These are phyloP conservation scores for Coronaproctus castanopsis DNA, from an alignment of 2,888 invertebrate genomes.

Conservation along the genomic window DNA sequence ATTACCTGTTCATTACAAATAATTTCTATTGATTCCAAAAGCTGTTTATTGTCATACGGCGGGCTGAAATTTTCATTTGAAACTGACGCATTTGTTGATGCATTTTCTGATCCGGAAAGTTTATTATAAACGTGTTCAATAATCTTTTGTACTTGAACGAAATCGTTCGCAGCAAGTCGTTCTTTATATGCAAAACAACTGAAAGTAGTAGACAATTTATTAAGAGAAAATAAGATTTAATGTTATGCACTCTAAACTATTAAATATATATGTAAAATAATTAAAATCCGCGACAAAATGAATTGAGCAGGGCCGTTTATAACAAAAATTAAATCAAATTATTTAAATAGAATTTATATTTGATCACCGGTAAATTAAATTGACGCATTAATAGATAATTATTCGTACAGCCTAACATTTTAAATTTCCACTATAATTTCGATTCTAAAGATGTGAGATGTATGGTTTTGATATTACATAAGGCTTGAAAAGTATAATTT, in stretches of 20 bases:
- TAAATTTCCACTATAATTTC: no score
- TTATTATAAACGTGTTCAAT: conserved; percentile 97
- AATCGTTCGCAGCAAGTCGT: conserved; percentile 92
- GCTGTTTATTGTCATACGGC: conserved; percentile 1
- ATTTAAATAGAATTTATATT: no score
- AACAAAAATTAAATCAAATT: no score
- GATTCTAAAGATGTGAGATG: no score
- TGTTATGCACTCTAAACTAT: not conserved
- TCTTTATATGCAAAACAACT: conserved; percentile 36
- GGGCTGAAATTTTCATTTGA: conserved; percentile 1
- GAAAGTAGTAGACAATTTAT: no score
- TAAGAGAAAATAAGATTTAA: conserved; percentile 13
- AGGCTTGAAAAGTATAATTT: no score
- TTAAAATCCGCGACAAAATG: no score
- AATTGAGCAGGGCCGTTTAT: no score
- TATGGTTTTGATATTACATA: no score
- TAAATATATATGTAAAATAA: not conserved
- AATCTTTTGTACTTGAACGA: conserved; percentile 94
- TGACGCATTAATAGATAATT: no score
- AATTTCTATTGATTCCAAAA: conserved; percentile 36
- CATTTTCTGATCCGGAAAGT: conserved; percentile 49
- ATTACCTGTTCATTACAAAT: conserved; percentile 46
- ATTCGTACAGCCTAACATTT: no score
- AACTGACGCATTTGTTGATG: conserved; percentile 22
- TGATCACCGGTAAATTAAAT: no score